Base-by-base conservation (phyloP, 1,140 invertebrate species). In the Diplogasteroides magnus region DNA sequence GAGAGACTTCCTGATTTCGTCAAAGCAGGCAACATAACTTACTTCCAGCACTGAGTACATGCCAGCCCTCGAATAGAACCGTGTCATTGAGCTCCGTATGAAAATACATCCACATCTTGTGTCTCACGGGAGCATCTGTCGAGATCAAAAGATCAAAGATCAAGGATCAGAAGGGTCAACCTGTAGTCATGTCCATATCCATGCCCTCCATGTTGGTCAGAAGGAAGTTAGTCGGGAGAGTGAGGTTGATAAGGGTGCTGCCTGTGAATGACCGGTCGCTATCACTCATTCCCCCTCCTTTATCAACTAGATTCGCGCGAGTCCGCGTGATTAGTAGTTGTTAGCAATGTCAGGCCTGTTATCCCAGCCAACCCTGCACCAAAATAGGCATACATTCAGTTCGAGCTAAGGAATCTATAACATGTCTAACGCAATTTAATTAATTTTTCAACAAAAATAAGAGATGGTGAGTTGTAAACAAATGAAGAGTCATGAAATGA, bases 71-170 rank as follows among this genome's bases (percentile, higher is more conserved):
- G 58, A 77, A 77, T 11, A 78, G 68, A 25, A 77, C 68, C 14
- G 69, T 75, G 37, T 77, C 76, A 32, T 61, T 64, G 26, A 77
- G 19, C 31, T 31, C 57, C 11, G 73, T 72, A 55, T 77, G 76
- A 66, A 77, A 77, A 27, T 63, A 77, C 76, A 77, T 77, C 76
- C 76, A 77, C 75, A 76, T 77, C n/a, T 74, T 37, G 58, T 71
- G 48, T 27, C 72, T 14, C 59, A 59, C 37, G 37, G 37, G 19
- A 48, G 37, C 19, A 19, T 48, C 19, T 19, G 19, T 48, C 19
- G 6, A 19, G 37, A 48, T 48, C 37, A 11, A 19, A 48, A 48
- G 37, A 48, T 6, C 6, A 19, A 19, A 48, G 37, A 48, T 6
- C 6, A 48, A 48, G 37, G 37, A 48, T 6, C 6, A 48, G 37